Base-by-base conservation (phyloP, 2,113 vertebrate genomes). In the Aphyosemion australe region DNA sequence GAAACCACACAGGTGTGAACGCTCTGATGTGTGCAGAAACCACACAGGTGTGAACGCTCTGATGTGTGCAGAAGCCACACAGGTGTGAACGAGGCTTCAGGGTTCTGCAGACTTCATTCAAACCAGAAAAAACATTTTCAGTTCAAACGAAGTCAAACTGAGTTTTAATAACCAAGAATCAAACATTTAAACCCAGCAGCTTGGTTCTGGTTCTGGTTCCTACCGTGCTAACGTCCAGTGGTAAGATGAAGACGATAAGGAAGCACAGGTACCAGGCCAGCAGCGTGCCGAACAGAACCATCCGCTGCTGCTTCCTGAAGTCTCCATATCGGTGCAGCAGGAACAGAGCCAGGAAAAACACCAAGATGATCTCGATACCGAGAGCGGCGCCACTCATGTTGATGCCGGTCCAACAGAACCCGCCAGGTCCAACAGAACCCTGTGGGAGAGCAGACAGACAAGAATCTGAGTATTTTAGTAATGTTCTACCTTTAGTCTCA, bases 181-280 rank as follows among this genome's bases (percentile, higher is more conserved):
- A n/a, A n/a, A n/a, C n/a, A n/a, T n/a, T n/a, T n/a, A 15, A 12
- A 43, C 12, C 42, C 12, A 32, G 32, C 32, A 5, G 18, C 12
- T 18, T 8, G 61, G 43, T 42, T 88, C 95, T 89, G 87, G 26
- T 26, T 26, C 26, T 5, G 26, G 26, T 26, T 26, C 26, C 26
- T 26, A 98, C 97, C 94, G 96, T 98, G 88, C 95, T 98, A 79
- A 99, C 96, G 75, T 98, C 96, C 88, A 99, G 89, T 0, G 97
- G 96, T 52, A 99, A 72, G 78, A 98, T 98, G 84, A 98, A 97
- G 49, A 99, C 95, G 69, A 99, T 99, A 69, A 99, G 95, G 88
- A 98, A 98, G 83, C 97, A 99, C 77, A 99, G 95, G 85, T 98
- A 98, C 97, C 97, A 99, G 85, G 97, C 97, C 83, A 99, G 86